Evolutionary conservation across 1,140 invertebrate species (phyloP).

Genomic region (Vanessa atalanta): DNA sequence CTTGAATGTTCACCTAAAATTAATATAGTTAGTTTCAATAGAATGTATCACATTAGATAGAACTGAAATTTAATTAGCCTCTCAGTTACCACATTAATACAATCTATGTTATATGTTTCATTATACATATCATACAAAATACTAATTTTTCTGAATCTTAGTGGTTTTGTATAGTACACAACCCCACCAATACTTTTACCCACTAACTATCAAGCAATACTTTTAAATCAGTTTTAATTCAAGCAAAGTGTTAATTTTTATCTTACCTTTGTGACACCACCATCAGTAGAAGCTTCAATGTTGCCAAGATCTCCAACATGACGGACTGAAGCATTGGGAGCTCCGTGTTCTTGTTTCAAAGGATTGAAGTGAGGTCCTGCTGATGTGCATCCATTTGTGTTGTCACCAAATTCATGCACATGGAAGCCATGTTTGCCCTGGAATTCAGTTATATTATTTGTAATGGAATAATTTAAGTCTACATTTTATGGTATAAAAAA

Average conservation of each 20-base stretch:
- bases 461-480: too few species aligned
- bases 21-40: constrained; percentile 5
- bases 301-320: constrained; percentile 98
- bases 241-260: neutral
- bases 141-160: too few species aligned
- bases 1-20: constrained; percentile 69
- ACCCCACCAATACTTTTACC: neutral
- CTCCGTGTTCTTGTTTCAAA: constrained; percentile 90
- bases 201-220: neutral
- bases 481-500: too few species aligned
- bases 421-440: constrained; percentile 93
- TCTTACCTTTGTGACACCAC: constrained; percentile 83
- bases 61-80: neutral
- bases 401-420: constrained; percentile 98
- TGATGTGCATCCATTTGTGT: constrained; percentile 97
- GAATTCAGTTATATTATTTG: constrained; percentile 19
- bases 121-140: too few species aligned
- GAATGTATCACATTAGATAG: neutral
- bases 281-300: constrained; percentile 86
- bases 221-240: neutral
- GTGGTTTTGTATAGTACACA: too few species aligned
- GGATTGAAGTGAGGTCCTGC: constrained; percentile 99
- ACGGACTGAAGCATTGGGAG: constrained; percentile 85
- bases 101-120: too few species aligned
- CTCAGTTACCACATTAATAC: too few species aligned